Conservation (phyloP, 1,140 invertebrate species). For the Lepidurus packardi region DNA sequence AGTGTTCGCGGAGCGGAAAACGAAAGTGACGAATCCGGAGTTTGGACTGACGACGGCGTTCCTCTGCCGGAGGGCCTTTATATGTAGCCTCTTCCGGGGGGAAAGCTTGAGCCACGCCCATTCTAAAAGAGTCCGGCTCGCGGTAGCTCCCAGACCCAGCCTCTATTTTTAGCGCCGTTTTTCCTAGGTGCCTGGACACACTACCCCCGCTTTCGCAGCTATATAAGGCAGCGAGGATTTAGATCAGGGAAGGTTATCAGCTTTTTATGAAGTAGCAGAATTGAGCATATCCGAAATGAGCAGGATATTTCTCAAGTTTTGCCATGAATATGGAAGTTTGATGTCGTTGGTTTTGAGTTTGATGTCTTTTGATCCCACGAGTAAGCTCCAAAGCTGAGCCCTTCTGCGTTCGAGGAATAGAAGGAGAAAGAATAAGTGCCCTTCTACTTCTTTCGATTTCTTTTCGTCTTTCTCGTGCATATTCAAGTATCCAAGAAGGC, state of each 20-base stretch:
- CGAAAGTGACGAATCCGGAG: conserved; percentile 16
- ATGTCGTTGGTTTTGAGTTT: no score
- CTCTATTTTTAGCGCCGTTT: background rate
- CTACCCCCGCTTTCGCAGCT: background rate
- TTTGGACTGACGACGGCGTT: background rate
- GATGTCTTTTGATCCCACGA: no score
- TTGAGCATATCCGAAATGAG: background rate
- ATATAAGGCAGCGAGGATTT: conserved; percentile 34
- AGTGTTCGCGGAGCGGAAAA: background rate
- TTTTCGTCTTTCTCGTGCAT: no score
- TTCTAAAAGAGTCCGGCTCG: background rate
- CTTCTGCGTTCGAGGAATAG: no score
- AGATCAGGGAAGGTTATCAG: background rate
- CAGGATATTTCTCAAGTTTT: background rate
- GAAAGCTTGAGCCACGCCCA: background rate
- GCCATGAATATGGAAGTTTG: background rate
- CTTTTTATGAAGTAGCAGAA: background rate
- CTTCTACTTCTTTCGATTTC: no score
- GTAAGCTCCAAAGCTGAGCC: no score
- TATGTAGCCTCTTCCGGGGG: background rate
- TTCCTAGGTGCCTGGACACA: background rate
- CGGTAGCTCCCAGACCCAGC: background rate
- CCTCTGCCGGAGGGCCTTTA: background rate
- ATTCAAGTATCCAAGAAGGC: no score
- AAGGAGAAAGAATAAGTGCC: no score